Evolutionary conservation across 2,113 vertebrate species (phyloP).

Genomic region (Pedionomus torquatus): DNA sequence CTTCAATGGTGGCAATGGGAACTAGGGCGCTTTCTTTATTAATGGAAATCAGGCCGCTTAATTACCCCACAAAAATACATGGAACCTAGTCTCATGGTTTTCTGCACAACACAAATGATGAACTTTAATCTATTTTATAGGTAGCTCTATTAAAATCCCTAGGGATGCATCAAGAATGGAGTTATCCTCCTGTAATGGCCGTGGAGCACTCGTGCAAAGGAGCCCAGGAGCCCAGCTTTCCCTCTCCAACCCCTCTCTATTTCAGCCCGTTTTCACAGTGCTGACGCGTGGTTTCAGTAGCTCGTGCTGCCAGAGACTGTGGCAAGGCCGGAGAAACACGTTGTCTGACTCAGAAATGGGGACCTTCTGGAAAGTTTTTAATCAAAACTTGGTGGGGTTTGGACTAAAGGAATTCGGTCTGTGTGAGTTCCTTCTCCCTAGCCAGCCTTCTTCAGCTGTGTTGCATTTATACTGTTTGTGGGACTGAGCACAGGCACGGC

Average conservation of each 20-base stretch:
- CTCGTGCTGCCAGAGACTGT: not conserved
- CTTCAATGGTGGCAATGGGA: not conserved
- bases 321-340: not conserved
- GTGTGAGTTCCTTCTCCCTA: not conserved
- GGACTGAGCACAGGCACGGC: not conserved
- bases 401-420: not conserved
- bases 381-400: not conserved
- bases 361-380: not conserved
- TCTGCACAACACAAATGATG: not conserved
- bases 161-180: not conserved
- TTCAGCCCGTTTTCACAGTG: not conserved
- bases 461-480: not conserved
- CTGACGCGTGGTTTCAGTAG: not conserved
- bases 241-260: not conserved
- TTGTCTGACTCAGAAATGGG: not conserved
- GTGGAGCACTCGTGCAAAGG: not conserved
- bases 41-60: conserved; percentile 23
- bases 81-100: not conserved
- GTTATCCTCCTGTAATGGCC: not conserved
- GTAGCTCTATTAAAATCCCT: not conserved
- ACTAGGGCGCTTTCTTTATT: conserved; percentile 21
- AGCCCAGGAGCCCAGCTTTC: not conserved
- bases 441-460: not conserved
- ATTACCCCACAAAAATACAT: not conserved
- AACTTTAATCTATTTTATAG: not conserved